Conservation (phyloP, 2,113 vertebrate genomes). For the human region GRCh38 chr4:184250001-184250500, state of each 20-base stretch:
- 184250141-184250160: neutral
- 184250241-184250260: neutral
- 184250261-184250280: neutral
- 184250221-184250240: neutral
- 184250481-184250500: too few relatives aligned
- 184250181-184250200: neutral
- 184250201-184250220: neutral
- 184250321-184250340: fast-evolving
- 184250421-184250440: neutral
- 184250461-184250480: neutral
- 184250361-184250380: neutral
- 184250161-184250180: neutral
- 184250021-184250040: neutral
- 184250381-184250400: neutral
- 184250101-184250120: fast-evolving
- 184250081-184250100: neutral
- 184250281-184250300: neutral
- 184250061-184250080: too few relatives aligned
- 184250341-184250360: neutral
- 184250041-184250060: neutral
- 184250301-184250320: neutral
- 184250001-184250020: neutral
- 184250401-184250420: neutral
- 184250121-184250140: neutral
- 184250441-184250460: neutral